phyloP scores from a whole-genome alignment of 1,140 invertebrate species.

The Forficula auricularia region DNA sequence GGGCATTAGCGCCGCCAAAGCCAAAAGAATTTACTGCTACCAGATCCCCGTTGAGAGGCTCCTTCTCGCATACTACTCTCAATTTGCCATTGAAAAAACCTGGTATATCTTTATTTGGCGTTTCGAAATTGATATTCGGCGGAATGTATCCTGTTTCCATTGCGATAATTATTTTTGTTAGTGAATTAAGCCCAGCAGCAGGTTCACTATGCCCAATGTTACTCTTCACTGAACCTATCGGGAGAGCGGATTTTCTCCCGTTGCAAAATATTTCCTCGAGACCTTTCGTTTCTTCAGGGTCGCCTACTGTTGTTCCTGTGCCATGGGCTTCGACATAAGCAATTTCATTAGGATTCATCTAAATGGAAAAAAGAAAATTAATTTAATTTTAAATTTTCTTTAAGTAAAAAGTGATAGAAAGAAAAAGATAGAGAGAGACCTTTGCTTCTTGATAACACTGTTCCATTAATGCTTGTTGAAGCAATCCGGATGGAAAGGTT shows the following conservation, averaged over 20 bases:
- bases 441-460: constrained; percentile 41
- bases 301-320: too few species aligned
- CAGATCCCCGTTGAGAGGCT: constrained; percentile 33
- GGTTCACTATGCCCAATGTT: constrained; percentile 46
- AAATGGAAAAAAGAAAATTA: neutral
- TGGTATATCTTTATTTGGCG: constrained; percentile 52
- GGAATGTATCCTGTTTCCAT: constrained; percentile 56
- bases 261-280: constrained; percentile 39
- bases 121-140: constrained; percentile 61
- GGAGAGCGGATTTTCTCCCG: constrained; percentile 28
- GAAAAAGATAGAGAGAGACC: too few species aligned
- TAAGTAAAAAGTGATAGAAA: constrained; percentile 5
- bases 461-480: constrained; percentile 32
- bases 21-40: constrained; percentile 54
- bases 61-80: constrained; percentile 33
- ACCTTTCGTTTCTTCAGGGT: constrained; percentile 44
- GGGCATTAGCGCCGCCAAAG: constrained; percentile 48
- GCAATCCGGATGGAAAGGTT: constrained; percentile 35
- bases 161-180: constrained; percentile 28
- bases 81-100: constrained; percentile 50
- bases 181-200: constrained; percentile 26
- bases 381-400: neutral
- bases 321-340: too few species aligned
- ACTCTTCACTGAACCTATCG: constrained; percentile 41
- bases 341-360: neutral